Base-by-base conservation (phyloP, 1,140 invertebrate species). In the Caenorhabditis inopinata region DNA sequence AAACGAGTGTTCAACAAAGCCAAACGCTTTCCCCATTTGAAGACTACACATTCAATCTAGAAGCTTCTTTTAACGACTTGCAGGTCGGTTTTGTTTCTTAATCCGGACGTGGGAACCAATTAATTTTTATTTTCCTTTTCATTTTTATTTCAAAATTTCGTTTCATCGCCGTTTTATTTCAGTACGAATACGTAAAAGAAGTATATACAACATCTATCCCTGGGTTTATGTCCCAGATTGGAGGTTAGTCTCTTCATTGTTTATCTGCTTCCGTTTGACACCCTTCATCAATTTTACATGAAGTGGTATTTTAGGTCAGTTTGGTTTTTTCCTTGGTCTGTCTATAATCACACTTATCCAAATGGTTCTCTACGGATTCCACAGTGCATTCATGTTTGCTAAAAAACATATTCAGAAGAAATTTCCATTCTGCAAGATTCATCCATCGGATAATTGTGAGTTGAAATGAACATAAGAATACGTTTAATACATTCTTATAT, bases 291-390 rank as follows among this genome's bases (percentile, higher is more conserved):
- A 32, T n/a, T n/a, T 6, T 77, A 25, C 29, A 48, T 32, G 53
- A 75, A 1, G 12, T 80, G 25, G 14, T 1, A 9, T 62, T 76
- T 48, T 32, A 80, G 79, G 86, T 3, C 86, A 87, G 80, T 87
- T 87, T 68, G 86, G 86, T 0, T 87, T 87, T 53, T 87, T 88
- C 47, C 80, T 87, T 7, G 86, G 86, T 27, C 53, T 87, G 7
- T 87, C 86, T 9, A 87, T 88, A n/a, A 87, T 87, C 46, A 87
- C 87, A 48, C 76, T 87, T 21, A 83, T 87, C n/a, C 87, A 88
- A 78, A 85, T 85, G 38, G 45, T 82, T 42, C 76, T 88, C 27
- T 86, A 85, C 49, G 76, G 46, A 51, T 23, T 76, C 25, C 81
- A 82, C 46, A 38, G 58, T 9, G 58, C 58, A 68, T 79, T 68